These are phyloP conservation scores for Herminia tarsipennalis DNA, from an alignment of 2,888 invertebrate genomes.

Conservation along the genomic window DNA sequence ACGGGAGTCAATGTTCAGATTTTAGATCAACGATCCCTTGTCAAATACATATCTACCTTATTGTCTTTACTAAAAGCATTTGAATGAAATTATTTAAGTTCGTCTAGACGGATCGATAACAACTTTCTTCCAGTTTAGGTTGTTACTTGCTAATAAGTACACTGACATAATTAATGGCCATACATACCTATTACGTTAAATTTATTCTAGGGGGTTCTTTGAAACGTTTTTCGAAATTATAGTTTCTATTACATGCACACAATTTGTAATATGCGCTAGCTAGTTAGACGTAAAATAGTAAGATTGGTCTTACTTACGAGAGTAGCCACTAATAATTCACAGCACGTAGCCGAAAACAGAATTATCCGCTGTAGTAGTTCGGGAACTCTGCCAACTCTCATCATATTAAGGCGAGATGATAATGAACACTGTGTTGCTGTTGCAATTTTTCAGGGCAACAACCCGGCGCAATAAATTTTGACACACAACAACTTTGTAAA, in stretches of 20 bases:
- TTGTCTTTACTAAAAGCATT: slow-evolving; percentile 26
- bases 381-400: slow-evolving; percentile 78
- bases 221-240: background rate
- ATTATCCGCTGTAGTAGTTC: slow-evolving; percentile 67
- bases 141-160: background rate
- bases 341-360: slow-evolving; percentile 76
- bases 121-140: slow-evolving; percentile 2
- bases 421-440: slow-evolving; percentile 68
- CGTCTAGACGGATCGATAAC: slow-evolving; percentile 56
- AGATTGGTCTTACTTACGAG: slow-evolving; percentile 43
- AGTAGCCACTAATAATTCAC: slow-evolving; percentile 65
- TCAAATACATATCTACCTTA: slow-evolving; percentile 25
- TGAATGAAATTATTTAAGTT: slow-evolving; percentile 27
- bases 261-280: slow-evolving; percentile 28
- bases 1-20: slow-evolving; percentile 32
- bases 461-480: slow-evolving; percentile 40
- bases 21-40: slow-evolving; percentile 35
- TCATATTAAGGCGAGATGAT: slow-evolving; percentile 78
- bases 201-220: background rate
- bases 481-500: slow-evolving; percentile 38
- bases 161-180: no score
- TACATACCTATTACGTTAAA: background rate
- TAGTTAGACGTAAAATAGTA: slow-evolving; percentile 23
- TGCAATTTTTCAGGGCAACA: slow-evolving; percentile 54
- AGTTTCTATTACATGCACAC: slow-evolving; percentile 13